phyloP scores from a whole-genome alignment of 1,140 invertebrate genomes.

The Luehdorfia chinensis region DNA sequence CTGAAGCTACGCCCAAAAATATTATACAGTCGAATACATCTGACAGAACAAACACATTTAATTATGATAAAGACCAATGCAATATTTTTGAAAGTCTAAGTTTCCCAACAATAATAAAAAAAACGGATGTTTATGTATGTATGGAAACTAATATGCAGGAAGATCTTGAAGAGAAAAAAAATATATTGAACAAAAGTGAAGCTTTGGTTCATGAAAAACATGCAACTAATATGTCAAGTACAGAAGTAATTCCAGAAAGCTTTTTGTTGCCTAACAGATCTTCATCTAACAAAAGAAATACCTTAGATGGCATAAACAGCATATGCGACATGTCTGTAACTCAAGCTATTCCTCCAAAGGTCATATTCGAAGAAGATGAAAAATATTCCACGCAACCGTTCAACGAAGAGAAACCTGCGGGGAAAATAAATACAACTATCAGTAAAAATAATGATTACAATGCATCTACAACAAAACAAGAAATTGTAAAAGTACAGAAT shows the following conservation, averaged over 20 bases:
- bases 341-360: conserved; percentile 23
- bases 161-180: neutral
- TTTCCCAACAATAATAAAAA: too few relatives aligned
- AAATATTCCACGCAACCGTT: too few relatives aligned
- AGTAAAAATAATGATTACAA: conserved; percentile 2
- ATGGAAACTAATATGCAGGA: too few relatives aligned
- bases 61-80: neutral
- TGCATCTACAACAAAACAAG: conserved; percentile 31
- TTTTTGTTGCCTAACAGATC: conserved; percentile 1
- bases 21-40: conserved; percentile 1
- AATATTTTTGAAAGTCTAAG: neutral
- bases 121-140: too few relatives aligned
- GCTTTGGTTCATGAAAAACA: neutral
- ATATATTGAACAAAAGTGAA: too few relatives aligned
- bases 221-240: conserved; percentile 17
- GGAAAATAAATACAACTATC: neutral
- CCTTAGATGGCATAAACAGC: too few relatives aligned
- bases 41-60: neutral
- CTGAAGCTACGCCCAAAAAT: conserved; percentile 25
- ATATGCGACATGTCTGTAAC: conserved; percentile 33
- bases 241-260: conserved; percentile 10
- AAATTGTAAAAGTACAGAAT: conserved; percentile 25
- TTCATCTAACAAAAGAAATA: conserved; percentile 17
- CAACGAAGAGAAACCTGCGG: too few relatives aligned
- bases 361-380: conserved; percentile 20